A percentile compares a stretch with the other conserved stretches of the same genome.
Evolutionary conservation across 2,797 vertebrate species (phyloP).

Genomic region (Hippoglossus hippoglossus): DNA sequence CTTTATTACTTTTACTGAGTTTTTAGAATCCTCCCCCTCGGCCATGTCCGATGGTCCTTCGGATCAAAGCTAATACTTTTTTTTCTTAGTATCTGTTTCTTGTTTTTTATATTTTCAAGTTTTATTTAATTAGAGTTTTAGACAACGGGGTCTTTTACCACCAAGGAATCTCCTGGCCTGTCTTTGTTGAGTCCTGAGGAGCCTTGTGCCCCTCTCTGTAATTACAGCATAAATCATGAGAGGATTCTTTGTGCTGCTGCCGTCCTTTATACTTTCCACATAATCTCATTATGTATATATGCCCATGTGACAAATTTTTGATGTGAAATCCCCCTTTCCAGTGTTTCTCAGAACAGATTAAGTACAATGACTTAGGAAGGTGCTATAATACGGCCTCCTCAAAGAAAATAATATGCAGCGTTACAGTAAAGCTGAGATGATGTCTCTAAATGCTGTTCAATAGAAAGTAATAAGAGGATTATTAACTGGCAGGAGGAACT

Average conservation of each 20-base stretch:
- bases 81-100: conserved; percentile 35
- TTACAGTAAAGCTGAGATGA: no score
- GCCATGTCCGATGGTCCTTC: conserved; percentile 6
- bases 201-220: conserved; percentile 53
- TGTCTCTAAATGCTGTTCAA: no score
- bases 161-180: conserved; percentile 55
- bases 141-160: conserved; percentile 55
- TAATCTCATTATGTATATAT: conserved; percentile 68
- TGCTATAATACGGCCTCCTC: conserved; percentile 5
- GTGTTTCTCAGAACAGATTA: conserved; percentile 22
- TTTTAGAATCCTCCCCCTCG: conserved; percentile 10
- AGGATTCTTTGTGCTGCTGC: conserved; percentile 65
- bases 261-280: conserved; percentile 32
- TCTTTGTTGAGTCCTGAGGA: conserved; percentile 48
- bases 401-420: neutral
- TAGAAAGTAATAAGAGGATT: no score
- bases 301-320: conserved; percentile 56
- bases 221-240: conserved; percentile 69
- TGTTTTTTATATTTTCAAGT: conserved; percentile 18
- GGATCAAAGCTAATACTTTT: conserved; percentile 48
- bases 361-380: conserved; percentile 19
- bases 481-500: neutral
- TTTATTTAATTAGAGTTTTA: conserved; percentile 37
- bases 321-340: conserved; percentile 42
- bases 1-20: neutral